Evolutionary conservation across 1,140 invertebrate genomes (phyloP), one percentile per base, ranked within the genome.

Genomic region (Achroia grisella): DNA sequence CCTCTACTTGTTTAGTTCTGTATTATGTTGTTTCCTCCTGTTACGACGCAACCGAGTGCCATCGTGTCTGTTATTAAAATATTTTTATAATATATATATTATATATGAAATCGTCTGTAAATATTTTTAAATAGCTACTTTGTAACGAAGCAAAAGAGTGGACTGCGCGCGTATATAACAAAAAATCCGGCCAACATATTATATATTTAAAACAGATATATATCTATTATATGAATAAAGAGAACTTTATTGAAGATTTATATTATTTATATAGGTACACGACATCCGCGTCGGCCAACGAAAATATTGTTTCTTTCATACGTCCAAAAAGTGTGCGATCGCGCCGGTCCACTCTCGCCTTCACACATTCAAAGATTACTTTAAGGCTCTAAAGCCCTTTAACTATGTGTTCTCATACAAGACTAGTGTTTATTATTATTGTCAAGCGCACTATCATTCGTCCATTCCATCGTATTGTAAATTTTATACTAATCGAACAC

Each of bases 31-130:
- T 17, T 15, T 11, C 10, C 14, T 1, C 35, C 35, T 23, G 17
- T 17, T 37, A 37, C 9, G 13, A 37, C 65, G 73, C 71, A 71
- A 83, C 71, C 75, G 63, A 81, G 80, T 84, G 80, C 80, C 80
- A 84, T 84, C 60, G 53, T 74, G 54, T 71, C 70, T 76, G 54
- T 73, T 80, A 44, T 76, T 69, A 68, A 72, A 68, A 69, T 76
- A 75, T 75, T 71, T 76, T 73, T 77, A 63, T 76, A n/a, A n/a
- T n/a, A n/a, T n/a, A n/a, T n/a, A n/a, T n/a, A n/a, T n/a, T n/a
- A 78, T 66, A 53, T 58, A 65, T 23, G 6, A 23, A 3, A 23
- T 3, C 6, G 17, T 67, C 53, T 83, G 77, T 83, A 81, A 79
- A 81, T 81, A 83, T 55, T 58, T 62, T 23, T 23, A 23, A 42